Evolutionary conservation across 2,797 vertebrate genomes (phyloP).

Genomic region (Podargus strigoides): DNA sequence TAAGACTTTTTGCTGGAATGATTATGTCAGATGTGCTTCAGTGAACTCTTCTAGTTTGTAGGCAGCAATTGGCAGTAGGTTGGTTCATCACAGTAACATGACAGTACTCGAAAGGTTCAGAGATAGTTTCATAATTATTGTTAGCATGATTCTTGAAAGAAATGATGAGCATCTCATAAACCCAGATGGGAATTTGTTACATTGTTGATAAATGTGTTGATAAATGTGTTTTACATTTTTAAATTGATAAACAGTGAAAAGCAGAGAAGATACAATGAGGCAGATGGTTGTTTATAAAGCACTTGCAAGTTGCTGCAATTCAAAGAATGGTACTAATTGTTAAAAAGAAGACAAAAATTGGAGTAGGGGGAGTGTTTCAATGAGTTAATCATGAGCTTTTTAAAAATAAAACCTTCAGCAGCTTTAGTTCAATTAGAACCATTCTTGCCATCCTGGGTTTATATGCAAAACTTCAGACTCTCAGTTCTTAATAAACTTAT

Average conservation of each 20-base stretch:
- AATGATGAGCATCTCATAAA: slow-evolving; percentile 80
- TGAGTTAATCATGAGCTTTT: slow-evolving; percentile 62
- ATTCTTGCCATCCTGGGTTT: slow-evolving; percentile 28
- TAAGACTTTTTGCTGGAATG: slow-evolving; percentile 48
- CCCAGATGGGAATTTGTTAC: slow-evolving; percentile 90
- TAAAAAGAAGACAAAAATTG: slow-evolving; percentile 58
- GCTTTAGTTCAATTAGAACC: slow-evolving; percentile 53
- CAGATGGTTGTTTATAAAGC: slow-evolving; percentile 84
- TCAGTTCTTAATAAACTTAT: background rate
- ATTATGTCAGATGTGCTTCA: slow-evolving; percentile 70
- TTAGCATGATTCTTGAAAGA: slow-evolving; percentile 78
- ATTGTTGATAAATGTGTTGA: slow-evolving; percentile 88
- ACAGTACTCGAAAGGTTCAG: slow-evolving; percentile 59
- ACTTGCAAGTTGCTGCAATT: slow-evolving; percentile 63
- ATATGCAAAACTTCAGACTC: slow-evolving; percentile 10
- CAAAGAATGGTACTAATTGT: slow-evolving; percentile 60
- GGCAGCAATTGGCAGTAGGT: slow-evolving; percentile 69
- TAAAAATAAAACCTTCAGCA: slow-evolving; percentile 61
- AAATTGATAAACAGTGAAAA: slow-evolving; percentile 83
- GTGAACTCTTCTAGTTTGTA: slow-evolving; percentile 62
- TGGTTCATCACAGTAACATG: slow-evolving; percentile 57
- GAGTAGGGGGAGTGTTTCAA: slow-evolving; percentile 51
- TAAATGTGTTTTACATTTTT: slow-evolving; percentile 85
- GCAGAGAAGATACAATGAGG: slow-evolving; percentile 86
- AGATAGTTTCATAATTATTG: slow-evolving; percentile 73